Base-by-base conservation (phyloP, 2,797 vertebrate genomes). In the Platyrinchus mystaceus region DNA sequence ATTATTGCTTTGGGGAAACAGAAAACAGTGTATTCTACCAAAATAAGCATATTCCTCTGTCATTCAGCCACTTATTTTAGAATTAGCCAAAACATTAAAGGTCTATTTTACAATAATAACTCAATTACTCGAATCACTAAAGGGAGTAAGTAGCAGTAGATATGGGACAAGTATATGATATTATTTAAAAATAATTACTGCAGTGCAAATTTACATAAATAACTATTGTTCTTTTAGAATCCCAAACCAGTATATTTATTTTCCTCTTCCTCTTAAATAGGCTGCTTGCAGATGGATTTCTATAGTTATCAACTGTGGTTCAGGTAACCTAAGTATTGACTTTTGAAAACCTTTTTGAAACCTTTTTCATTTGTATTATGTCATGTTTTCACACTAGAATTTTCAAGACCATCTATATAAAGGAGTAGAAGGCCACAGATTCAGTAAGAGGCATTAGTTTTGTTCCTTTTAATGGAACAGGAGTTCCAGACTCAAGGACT, bases 1-100 rank as follows among this genome's bases (percentile, higher is more conserved):
- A 96, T 89, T 47, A 77, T 80, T 96, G 87, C 85, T 97, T 96
- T 94, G 94, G 93, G 74, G 55, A 98, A 98, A 97, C 64, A 80
- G 97, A 92, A 91, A 93, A 87, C 83, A 91, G 84, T 92, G 84
- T 84, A 87, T 95, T 92, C 81, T 95, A 90, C 67, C 56, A 92
- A 43, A 34, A 63, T 69, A 95, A 82, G 49, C 80, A 93, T 89
- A 95, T 96, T 96, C 83, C 64, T 95, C 80, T 97, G 91, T 94
- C 87, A 95, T 84, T 97, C 89, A 92, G 93, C 95, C 89, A 95
- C 49, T 97, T 97, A 94, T 89, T 97, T 97, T 58, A 96, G 87
- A 96, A 75, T 94, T 97, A 94, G 50, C 50, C 55, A 94, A 82
- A 96, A 88, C 85, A 32, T 95, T 95, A 82, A 94, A 96, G 94